Conservation (phyloP, 2,797 vertebrate genomes). For the Halcyon chelicuti region DNA sequence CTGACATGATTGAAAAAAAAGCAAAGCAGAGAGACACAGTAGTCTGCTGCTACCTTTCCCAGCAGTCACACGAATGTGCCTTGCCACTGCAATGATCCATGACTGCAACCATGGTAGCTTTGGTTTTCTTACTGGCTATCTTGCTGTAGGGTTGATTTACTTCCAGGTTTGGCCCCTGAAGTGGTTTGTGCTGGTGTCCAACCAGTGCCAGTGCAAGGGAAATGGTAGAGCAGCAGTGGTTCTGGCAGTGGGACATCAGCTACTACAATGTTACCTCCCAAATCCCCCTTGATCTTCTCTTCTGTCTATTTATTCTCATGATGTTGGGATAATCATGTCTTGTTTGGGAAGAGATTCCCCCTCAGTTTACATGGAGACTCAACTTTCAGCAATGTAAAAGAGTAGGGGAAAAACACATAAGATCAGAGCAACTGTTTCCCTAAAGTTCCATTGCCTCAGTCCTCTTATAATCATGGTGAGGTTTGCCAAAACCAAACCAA, state of each 20-base stretch:
- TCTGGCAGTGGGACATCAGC: not conserved
- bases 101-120: rapidly evolving
- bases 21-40: not conserved
- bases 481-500: constrained; percentile 10
- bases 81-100: not conserved
- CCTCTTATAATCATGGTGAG: not conserved
- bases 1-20: not conserved
- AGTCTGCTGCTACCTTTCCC: not conserved
- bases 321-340: not conserved
- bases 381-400: not conserved
- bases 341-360: not conserved
- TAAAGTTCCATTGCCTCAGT: constrained; percentile 11
- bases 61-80: not conserved
- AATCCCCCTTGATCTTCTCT: not conserved
- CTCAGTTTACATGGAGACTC: not conserved
- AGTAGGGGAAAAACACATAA: not conserved
- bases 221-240: not conserved
- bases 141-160: not conserved
- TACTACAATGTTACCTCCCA: not conserved
- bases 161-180: not conserved
- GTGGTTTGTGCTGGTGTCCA: not conserved
- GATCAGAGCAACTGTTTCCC: not conserved
- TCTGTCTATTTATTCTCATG: not conserved
- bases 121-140: not conserved
- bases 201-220: not conserved